Base-by-base conservation (phyloP, 53 echinoderm and acorn worm genomes). In the Temnopleurus reevesii region DNA sequence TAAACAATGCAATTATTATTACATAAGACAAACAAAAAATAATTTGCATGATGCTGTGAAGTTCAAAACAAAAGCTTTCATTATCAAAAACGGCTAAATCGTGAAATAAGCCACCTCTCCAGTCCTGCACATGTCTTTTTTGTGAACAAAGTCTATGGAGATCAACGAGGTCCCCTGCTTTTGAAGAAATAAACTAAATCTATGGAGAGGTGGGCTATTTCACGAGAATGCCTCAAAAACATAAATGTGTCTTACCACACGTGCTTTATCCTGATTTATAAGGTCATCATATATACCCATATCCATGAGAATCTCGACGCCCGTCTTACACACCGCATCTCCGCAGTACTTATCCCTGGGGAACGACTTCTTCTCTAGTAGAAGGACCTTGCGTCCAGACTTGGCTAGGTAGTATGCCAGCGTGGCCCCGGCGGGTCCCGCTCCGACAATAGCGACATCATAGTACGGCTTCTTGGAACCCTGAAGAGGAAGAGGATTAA, bases 321-420 rank as follows among this genome's bases (percentile, higher is more conserved):
- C 90, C 0, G 90, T 90, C 90, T 90, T 90, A 30, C 90, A 90
- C 7, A 90, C 90, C 15, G 90, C 90, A 60, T 90, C 90, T 0
- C 90, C 90, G 35, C 90, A 90, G 61, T 61, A 90, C 36, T 90
- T 90, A 24, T 90, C 90, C 12, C 90, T 18, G 1, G 90, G 90
- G 49, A 90, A 90, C 33, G 24, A 59, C 82, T 90, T 90, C 82
- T 90, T 90, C 25, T 90, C 90, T 34, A 90, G 53, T 33, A 90
- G 82, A 2, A 90, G 81, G 29, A 80, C 80, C 46, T 90, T 90
- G 8, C 90, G 63, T 12, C 90, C 90, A 17, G 60, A 45, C 82
- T 90, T 90, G 64, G 90, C 90, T 19, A 90, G 82, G 82, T 90
- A 90, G 82, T 81, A 90, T n/a, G 90, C 90, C 29, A 81, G 80